A percentile compares a stretch with the other conserved stretches of the same genome.
phyloP scores from a whole-genome alignment of 2,888 invertebrate species.

The Apamea epomidion region DNA sequence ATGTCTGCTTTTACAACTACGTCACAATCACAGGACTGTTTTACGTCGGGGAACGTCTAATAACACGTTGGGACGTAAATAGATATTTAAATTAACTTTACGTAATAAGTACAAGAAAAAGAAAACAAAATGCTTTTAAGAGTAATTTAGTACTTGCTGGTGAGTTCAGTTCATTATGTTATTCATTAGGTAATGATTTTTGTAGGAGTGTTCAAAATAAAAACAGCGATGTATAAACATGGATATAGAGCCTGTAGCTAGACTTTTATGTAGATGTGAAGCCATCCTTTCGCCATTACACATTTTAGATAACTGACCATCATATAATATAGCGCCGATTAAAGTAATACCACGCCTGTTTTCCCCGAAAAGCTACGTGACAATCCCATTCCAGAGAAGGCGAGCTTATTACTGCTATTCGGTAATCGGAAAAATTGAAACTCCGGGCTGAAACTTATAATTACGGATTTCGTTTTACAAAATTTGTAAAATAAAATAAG shows the following conservation, averaged over 20 bases:
- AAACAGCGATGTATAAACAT: not conserved
- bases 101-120: not conserved
- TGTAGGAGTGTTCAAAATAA: not conserved
- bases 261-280: not conserved
- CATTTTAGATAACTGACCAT: not conserved
- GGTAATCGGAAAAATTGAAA: not conserved
- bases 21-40: not conserved
- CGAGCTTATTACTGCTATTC: not conserved
- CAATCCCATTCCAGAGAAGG: not conserved
- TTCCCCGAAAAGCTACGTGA: not conserved
- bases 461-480: not conserved
- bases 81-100: not conserved
- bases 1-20: slow-evolving; percentile 19
- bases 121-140: not conserved
- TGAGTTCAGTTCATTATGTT: not conserved
- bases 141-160: not conserved
- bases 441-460: no score
- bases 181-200: not conserved
- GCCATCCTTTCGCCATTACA: not conserved
- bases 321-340: not conserved
- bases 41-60: not conserved
- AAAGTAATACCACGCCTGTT: not conserved
- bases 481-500: not conserved
- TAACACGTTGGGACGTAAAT: not conserved
- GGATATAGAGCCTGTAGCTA: not conserved